Evolutionary conservation across 2,113 vertebrate genomes (phyloP), one percentile per base, ranked within the genome.

Genomic region (Felis chaus): DNA sequence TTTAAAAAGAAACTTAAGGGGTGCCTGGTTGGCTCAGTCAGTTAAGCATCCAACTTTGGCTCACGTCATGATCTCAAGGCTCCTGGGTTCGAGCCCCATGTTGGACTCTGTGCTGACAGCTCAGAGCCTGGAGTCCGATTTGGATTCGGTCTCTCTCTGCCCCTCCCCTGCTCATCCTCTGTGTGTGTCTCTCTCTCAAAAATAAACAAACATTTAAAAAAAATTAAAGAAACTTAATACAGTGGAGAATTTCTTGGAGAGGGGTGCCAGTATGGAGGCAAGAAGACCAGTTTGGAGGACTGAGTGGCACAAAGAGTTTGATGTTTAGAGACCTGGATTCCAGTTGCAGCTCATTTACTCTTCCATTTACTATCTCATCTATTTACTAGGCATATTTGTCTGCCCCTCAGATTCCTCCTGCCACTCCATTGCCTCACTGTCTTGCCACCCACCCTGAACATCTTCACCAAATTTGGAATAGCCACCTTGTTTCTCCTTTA

Each of bases 201-300:
- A 61, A 23, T 61, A 61, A 61, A 61, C 8, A 61, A 21, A 61
- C 57, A 23, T 23, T 61, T 8, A 61, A 61, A 61, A 18, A 14
- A 7, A 23, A 9, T 23, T 55, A 82, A 84, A 65, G 74, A 87
- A 90, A 83, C 29, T 41, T 66, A 91, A 61, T 85, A 45, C 21
- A 74, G 2, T 73, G 65, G 25, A 96, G 65, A 81, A 83, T 93
- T 91, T 95, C 65, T 83, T 92, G n/a, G 80, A 95, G 79, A 96
- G 23, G n/a, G 15, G 13, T 93, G 66, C 45, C 36, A 53, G 63
- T 15, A 74, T 73, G 53, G 61, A 92, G 53, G 53, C 55, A 76
- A 53, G 27, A 93, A 91, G 90, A 50, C 16, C 41, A 41, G 4
- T 88, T 61, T 65, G 68, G 45, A 93, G 63, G 16, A 31, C 61